Base-by-base conservation (phyloP, 2,797 vertebrate genomes). In the Chromis chromis region DNA sequence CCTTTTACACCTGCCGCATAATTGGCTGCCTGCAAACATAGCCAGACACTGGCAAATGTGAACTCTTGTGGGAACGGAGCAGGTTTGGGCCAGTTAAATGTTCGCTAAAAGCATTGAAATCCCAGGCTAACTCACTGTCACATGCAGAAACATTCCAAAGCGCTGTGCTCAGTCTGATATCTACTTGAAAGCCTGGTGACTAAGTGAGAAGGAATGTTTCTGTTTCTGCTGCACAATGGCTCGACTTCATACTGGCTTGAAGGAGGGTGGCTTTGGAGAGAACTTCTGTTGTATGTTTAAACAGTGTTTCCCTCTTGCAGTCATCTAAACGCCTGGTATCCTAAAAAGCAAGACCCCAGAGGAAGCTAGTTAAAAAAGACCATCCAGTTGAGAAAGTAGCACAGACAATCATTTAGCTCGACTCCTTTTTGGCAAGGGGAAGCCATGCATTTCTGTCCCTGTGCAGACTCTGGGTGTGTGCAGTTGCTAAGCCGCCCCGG, bases 1-100 rank as follows among this genome's bases (percentile, higher is more conserved):
- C 24, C 46, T 76, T 65, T 70, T 64, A 73, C 56, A 87, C 73
- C 81, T 82, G 64, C 74, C 21, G 25, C 76, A 57, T 83, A 86
- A 82, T 82, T 82, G 68, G 65, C 65, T 63, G 48, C 44, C 52
- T 64, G 53, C 57, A 75, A 86, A 79, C 54, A 39, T 19, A 81
- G 52, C 42, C 8, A 2, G 58, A 75, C 46, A 76, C 46, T 14
- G 54, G 66, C 39, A 71, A 56, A 46, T n/a, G 55, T 48, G 56
- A 53, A 44, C 19, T 67, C 81, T 67, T 49, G 11, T 56, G 81
- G 86, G 70, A 83, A 44, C 1, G 6, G 14, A 56, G 65, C 36
- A 10, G 76, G 64, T 77, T 75, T 65, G 58, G 64, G 67, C 71
- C 67, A 44, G 54, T 83, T 74, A 70, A 71, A 82, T 66, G 74